A percentile compares a stretch with the other conserved stretches of the same genome.
phyloP scores from a whole-genome alignment of 2,113 vertebrate species.

The Anoplopoma fimbria region DNA sequence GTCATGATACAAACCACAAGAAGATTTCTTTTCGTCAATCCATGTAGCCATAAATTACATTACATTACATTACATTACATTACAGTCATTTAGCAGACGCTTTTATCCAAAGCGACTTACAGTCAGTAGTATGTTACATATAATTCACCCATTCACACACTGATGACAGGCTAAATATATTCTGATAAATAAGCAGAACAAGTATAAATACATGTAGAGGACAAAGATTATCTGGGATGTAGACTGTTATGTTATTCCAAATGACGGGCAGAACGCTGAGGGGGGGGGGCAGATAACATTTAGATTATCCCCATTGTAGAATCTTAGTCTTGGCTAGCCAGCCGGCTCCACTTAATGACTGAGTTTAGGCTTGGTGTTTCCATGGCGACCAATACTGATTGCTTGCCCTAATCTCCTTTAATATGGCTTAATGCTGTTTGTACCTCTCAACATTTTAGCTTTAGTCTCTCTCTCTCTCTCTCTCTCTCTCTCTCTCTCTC shows the following conservation, averaged over 20 bases:
- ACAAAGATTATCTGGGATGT: constrained; percentile 78
- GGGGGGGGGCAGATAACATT: constrained; percentile 62
- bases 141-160: no score
- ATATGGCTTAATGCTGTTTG: constrained; percentile 83
- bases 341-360: constrained; percentile 78
- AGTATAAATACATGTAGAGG: constrained; percentile 74
- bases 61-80: no score
- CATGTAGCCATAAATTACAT: constrained; percentile 53
- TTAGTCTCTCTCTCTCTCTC: constrained; percentile 15
- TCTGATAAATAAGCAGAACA: constrained; percentile 72
- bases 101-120: no score
- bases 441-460: constrained; percentile 62
- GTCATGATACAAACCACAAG: constrained; percentile 7
- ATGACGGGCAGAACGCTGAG: constrained; percentile 66
- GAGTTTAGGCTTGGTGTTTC: constrained; percentile 75
- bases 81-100: no score
- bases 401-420: constrained; percentile 84
- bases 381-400: constrained; percentile 81
- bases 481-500: background rate
- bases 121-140: no score
- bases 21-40: constrained; percentile 3
- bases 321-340: constrained; percentile 72
- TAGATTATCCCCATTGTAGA: constrained; percentile 75
- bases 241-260: constrained; percentile 73
- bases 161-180: no score